These are phyloP conservation scores for Bacillus rossius DNA, from an alignment of 1,140 invertebrate species.

Conservation along the genomic window DNA sequence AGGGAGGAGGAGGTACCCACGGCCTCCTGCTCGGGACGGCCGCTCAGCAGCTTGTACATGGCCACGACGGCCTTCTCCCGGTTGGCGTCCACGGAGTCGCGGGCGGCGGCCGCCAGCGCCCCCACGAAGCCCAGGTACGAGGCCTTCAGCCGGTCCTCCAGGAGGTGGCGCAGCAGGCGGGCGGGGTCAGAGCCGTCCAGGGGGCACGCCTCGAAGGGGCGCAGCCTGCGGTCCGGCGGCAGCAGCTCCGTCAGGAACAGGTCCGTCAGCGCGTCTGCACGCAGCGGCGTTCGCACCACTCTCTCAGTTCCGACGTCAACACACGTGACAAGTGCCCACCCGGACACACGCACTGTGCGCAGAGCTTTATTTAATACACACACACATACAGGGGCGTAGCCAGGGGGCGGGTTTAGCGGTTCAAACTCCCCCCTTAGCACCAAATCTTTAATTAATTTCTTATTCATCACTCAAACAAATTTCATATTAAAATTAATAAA, in stretches of 20 bases:
- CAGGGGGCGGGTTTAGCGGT: too few relatives aligned
- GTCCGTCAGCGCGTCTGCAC: conserved; percentile 62
- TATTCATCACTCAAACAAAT: too few relatives aligned
- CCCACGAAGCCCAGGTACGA: conserved; percentile 67
- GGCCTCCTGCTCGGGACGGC: conserved; percentile 85
- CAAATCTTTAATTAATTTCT: too few relatives aligned
- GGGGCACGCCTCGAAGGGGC: conserved; percentile 64
- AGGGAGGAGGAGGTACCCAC: too few relatives aligned
- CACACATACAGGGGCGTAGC: too few relatives aligned
- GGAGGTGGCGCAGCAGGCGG: conserved; percentile 59
- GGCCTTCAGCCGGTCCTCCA: conserved; percentile 78
- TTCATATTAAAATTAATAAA: too few relatives aligned
- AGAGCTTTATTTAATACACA: too few relatives aligned
- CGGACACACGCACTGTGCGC: too few relatives aligned
- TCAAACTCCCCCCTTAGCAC: too few relatives aligned
- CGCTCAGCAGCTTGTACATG: conserved; percentile 72
- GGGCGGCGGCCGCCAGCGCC: conserved; percentile 54
- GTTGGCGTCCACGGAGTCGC: conserved; percentile 68
- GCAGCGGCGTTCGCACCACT: conserved; percentile 57
- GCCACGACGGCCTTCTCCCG: conserved; percentile 75
- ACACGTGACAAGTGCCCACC: conserved; percentile 2
- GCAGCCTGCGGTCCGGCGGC: conserved; percentile 62
- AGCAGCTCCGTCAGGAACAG: conserved; percentile 72
- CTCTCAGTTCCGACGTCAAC: conserved; percentile 65
- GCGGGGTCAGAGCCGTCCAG: conserved; percentile 42